Evolutionary conservation across 2,888 invertebrate species (phyloP), one percentile per base, ranked within the genome.

Genomic region (Nomada fabriciana): DNA sequence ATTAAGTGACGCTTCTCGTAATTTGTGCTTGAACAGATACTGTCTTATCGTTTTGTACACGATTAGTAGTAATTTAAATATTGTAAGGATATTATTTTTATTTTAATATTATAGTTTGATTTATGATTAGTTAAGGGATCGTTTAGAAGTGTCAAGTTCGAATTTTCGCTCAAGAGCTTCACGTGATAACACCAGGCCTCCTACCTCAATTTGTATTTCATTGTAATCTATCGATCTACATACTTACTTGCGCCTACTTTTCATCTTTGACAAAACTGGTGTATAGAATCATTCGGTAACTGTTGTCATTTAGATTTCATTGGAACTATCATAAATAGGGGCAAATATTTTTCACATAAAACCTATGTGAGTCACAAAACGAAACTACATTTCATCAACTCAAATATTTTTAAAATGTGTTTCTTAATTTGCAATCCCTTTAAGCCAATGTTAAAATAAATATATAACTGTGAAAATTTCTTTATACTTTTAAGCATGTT

Each of bases 161-260:
- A 80, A 50, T 65, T 53, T 29, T 80, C 80, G 81, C 59, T 80
- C 47, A 67, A 80, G 47, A 80, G 43, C 23, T 29, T 59, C 23
- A 43, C 50, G 29, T 25, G 53, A 71, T 23, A 53, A 55, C 42
- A 63, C 47, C 36, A 55, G 64, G 47, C 64, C 55, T 80, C 43
- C 72, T 80, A 80, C 80, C 80, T 80, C 80, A 80, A 67, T 80
- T 63, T 69, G 42, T 61, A 50, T 68, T 65, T 73, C 67, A 68
- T 68, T 57, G 10, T 63, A 61, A 81, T 52, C 43, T 50, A 80
- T 55, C n/a, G 13, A 70, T 55, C 52, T 36, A 36, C 36, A 36
- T 36, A 36, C 36, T 36, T 18, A 63, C 36, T 76, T 64, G 47
- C 47, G 29, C 23, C 25, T 79, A 59, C 53, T 50, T 67, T 80